phyloP scores from a whole-genome alignment of 2,888 invertebrate species.

The Philereme vetulata region DNA sequence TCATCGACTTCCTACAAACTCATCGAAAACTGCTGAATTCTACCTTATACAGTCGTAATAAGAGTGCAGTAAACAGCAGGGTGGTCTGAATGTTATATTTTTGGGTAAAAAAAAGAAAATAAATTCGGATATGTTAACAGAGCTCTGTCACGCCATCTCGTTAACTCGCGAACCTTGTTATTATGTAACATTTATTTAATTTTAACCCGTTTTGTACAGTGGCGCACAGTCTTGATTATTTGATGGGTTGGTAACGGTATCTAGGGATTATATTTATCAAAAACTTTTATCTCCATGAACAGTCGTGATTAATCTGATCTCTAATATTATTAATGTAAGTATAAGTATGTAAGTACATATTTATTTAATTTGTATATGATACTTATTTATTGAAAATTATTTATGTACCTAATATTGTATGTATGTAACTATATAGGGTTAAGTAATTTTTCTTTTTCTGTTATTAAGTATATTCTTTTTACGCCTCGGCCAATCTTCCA shows the following conservation, averaged over 20 bases:
- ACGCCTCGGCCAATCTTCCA: too few relatives aligned
- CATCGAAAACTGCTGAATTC: not conserved
- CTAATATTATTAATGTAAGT: too few relatives aligned
- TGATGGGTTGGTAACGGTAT: constrained; percentile 19
- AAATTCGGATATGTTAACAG: constrained; percentile 72
- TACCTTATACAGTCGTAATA: not conserved
- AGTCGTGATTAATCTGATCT: too few relatives aligned
- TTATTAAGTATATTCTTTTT: too few relatives aligned
- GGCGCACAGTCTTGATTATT: constrained; percentile 22
- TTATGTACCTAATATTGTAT: too few relatives aligned
- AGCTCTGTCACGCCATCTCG: constrained; percentile 77
- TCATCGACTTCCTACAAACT: constrained; percentile 49
- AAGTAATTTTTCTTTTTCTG: too few relatives aligned
- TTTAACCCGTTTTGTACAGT: constrained; percentile 49
- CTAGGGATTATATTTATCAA: too few relatives aligned
- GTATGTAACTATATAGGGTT: too few relatives aligned
- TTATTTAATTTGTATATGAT: too few relatives aligned
- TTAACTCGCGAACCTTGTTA: constrained; percentile 73
- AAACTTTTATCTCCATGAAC: too few relatives aligned
- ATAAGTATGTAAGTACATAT: too few relatives aligned
- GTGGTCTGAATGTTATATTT: constrained; percentile 17
- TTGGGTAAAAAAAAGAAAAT: constrained; percentile 45
- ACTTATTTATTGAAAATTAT: too few relatives aligned
- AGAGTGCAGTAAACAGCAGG: constrained; percentile 11
- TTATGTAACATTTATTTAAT: constrained; percentile 80